phyloP scores from a whole-genome alignment of 2,797 vertebrate genomes.

The Acipenser ruthenus region DNA sequence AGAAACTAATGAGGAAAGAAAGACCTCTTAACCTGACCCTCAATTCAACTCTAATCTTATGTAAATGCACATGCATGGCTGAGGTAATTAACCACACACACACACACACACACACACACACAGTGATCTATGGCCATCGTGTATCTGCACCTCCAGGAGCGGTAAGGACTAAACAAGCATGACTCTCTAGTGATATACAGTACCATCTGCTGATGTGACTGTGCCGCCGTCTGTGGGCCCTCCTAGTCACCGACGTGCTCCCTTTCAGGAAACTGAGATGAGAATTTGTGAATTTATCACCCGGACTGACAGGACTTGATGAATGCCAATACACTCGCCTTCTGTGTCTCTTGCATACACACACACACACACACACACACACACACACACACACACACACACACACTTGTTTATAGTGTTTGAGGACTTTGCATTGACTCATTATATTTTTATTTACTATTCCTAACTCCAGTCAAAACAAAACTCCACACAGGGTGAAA shows the following conservation, averaged over 20 bases:
- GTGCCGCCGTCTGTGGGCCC: neutral
- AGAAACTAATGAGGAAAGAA: too few relatives aligned
- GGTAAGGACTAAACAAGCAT: neutral
- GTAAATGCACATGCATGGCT: constrained; percentile 34
- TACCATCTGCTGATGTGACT: neutral
- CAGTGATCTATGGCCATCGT: constrained; percentile 9
- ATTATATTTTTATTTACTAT: too few relatives aligned
- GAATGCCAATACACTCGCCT: too few relatives aligned
- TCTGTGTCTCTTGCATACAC: neutral
- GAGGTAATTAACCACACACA: constrained; percentile 17
- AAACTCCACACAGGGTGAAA: too few relatives aligned
- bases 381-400: constrained; percentile 14
- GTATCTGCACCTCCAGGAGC: constrained; percentile 17
- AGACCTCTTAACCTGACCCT: too few relatives aligned
- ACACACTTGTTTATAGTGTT: constrained; percentile 20
- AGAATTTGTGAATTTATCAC: too few relatives aligned
- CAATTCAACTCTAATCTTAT: neutral
- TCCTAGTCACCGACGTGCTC: too few relatives aligned
- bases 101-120: neutral
- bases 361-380: constrained; percentile 8
- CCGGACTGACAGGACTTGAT: too few relatives aligned
- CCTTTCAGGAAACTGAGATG: too few relatives aligned
- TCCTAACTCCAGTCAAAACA: too few relatives aligned
- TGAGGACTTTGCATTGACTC: too few relatives aligned
- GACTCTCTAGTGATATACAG: neutral